These are phyloP conservation scores for Margaritifera margaritifera DNA, from an alignment of 2,888 invertebrate genomes.

Conservation along the genomic window DNA sequence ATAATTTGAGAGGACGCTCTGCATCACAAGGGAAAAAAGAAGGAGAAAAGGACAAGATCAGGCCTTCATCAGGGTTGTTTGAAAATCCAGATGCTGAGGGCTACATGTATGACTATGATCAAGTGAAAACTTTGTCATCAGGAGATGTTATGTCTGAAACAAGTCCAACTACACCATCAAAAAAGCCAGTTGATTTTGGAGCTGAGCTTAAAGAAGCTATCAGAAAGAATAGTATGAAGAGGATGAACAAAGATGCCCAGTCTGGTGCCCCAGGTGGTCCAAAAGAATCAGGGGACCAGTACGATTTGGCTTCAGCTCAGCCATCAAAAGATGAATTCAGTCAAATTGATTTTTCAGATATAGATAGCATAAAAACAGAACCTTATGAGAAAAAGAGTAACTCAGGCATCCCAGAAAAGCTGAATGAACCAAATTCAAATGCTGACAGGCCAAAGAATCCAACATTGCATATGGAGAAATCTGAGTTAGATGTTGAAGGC, in stretches of 20 bases:
- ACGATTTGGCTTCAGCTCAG: conserved; percentile 14
- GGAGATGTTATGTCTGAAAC: conserved; percentile 22
- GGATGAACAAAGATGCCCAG: neutral
- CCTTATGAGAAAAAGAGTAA: conserved; percentile 35
- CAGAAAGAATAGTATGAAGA: conserved; percentile 38
- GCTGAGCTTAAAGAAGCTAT: conserved; percentile 39
- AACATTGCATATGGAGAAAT: conserved; percentile 30
- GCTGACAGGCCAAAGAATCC: conserved; percentile 35
- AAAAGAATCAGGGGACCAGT: conserved; percentile 17
- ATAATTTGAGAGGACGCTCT: conserved; percentile 3
- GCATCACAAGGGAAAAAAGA: conserved; percentile 7
- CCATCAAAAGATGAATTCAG: neutral
- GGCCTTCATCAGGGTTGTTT: conserved; percentile 34
- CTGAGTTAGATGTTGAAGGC: conserved; percentile 37
- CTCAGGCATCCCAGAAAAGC: conserved; percentile 22
- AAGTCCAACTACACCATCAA: conserved; percentile 1
- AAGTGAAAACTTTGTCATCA: conserved; percentile 31
- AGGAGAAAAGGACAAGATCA: conserved; percentile 13
- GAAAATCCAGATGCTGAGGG: conserved; percentile 50
- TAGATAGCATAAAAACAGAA: conserved; percentile 21
- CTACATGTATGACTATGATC: conserved; percentile 47
- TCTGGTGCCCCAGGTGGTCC: no score
- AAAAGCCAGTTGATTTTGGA: conserved; percentile 30
- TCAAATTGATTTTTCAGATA: no score
- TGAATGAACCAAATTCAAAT: conserved; percentile 24